Evolutionary conservation across 2,113 vertebrate species (phyloP).

Genomic region (Galbula dea): DNA sequence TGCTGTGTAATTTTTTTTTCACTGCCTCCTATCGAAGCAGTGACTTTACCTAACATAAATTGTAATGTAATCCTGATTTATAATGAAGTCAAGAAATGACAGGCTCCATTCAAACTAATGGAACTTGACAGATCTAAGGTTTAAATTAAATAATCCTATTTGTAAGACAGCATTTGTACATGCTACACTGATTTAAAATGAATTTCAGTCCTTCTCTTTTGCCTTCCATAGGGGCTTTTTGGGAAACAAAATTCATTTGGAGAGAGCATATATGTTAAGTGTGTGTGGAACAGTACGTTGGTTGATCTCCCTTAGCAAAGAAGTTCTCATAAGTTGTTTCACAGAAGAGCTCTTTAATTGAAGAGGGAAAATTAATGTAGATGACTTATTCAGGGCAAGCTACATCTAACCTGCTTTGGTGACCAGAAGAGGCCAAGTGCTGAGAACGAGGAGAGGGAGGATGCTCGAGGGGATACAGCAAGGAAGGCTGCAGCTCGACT

Average conservation of each 20-base stretch:
- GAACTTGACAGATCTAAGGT: constrained; percentile 76
- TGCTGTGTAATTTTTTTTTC: constrained; percentile 77
- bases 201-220: constrained; percentile 68
- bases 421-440: neutral
- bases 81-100: constrained; percentile 76
- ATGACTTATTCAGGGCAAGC: neutral
- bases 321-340: neutral
- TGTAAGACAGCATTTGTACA: constrained; percentile 74
- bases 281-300: neutral
- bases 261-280: neutral
- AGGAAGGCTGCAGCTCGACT: neutral
- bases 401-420: neutral
- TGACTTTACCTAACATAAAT: constrained; percentile 74
- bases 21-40: constrained; percentile 50
- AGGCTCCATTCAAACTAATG: constrained; percentile 75
- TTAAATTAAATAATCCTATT: constrained; percentile 83
- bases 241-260: neutral
- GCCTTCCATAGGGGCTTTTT: constrained; percentile 13
- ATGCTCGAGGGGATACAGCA: neutral
- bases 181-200: constrained; percentile 74
- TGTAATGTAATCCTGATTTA: constrained; percentile 74
- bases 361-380: constrained; percentile 40
- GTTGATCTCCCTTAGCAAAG: neutral
- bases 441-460: neutral
- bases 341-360: constrained; percentile 19